These are phyloP conservation scores for Selenia dentaria DNA, from an alignment of 2,888 invertebrate species.

Conservation along the genomic window DNA sequence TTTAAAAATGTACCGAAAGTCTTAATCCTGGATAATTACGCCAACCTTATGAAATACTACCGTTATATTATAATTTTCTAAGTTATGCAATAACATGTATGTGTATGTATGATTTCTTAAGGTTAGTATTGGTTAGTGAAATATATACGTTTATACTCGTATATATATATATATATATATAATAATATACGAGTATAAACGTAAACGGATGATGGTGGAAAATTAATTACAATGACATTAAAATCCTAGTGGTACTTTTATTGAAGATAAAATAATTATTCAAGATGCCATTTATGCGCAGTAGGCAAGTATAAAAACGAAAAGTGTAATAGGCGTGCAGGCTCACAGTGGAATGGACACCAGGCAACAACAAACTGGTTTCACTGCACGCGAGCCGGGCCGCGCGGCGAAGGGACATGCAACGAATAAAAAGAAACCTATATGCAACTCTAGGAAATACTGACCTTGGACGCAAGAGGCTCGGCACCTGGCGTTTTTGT, in stretches of 20 bases:
- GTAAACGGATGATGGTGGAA: constrained; percentile 24
- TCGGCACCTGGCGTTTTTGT: constrained; percentile 83
- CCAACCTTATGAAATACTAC: no score
- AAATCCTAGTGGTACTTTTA: constrained; percentile 41
- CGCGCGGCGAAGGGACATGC: constrained; percentile 70
- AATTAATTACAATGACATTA: constrained; percentile 38
- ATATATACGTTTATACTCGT: no score
- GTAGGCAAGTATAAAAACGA: constrained; percentile 62
- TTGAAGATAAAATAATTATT: constrained; percentile 44
- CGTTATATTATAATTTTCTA: no score
- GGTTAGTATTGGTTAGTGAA: no score
- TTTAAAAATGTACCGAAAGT: no score
- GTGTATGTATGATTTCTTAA: no score
- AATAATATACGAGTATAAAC: constrained; percentile 8
- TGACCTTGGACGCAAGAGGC: constrained; percentile 78
- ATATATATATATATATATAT: no score
- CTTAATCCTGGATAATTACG: no score
- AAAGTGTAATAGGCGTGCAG: constrained; percentile 64
- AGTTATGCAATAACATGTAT: no score
- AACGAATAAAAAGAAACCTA: constrained; percentile 81
- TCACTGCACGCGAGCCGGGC: constrained; percentile 77
- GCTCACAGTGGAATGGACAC: constrained; percentile 69
- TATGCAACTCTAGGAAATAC: constrained; percentile 83
- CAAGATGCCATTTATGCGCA: constrained; percentile 48
- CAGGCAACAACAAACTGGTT: constrained; percentile 73